Evolutionary conservation across 2,113 vertebrate genomes (phyloP).

Genomic region (Apaloderma vittatum): DNA sequence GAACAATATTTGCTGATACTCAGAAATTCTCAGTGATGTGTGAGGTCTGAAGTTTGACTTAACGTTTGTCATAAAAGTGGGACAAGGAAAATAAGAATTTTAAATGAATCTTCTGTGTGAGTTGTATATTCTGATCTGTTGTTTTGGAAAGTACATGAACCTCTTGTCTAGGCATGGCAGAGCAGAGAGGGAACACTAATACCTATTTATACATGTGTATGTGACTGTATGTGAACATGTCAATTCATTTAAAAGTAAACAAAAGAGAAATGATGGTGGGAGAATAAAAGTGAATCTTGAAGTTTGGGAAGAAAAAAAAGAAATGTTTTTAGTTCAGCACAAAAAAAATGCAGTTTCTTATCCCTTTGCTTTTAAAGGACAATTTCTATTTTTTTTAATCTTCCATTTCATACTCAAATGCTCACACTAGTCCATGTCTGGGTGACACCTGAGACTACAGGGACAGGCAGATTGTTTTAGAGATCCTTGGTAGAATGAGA

Average conservation of each 20-base stretch:
- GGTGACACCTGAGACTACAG: neutral
- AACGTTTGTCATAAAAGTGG: neutral
- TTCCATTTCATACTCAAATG: neutral
- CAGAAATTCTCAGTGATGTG: neutral
- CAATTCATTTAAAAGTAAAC: neutral
- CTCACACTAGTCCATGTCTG: neutral
- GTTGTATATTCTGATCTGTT: neutral
- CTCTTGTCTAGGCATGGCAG: neutral
- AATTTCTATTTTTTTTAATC: neutral
- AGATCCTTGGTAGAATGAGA: neutral
- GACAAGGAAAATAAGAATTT: neutral
- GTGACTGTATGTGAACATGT: no score
- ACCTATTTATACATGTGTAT: fast-evolving
- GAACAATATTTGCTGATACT: neutral
- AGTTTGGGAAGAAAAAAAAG: neutral
- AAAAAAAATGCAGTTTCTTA: neutral
- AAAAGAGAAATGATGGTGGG: neutral
- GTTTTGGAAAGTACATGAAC: neutral
- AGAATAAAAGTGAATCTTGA: neutral
- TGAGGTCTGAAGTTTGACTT: neutral
- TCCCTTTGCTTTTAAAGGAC: neutral
- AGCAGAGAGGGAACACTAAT: neutral
- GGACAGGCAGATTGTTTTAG: neutral
- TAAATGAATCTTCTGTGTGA: neutral
- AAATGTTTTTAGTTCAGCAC: fast-evolving